These are phyloP conservation scores for Hoplias malabaricus DNA, from an alignment of 2,113 vertebrate species.

Conservation along the genomic window DNA sequence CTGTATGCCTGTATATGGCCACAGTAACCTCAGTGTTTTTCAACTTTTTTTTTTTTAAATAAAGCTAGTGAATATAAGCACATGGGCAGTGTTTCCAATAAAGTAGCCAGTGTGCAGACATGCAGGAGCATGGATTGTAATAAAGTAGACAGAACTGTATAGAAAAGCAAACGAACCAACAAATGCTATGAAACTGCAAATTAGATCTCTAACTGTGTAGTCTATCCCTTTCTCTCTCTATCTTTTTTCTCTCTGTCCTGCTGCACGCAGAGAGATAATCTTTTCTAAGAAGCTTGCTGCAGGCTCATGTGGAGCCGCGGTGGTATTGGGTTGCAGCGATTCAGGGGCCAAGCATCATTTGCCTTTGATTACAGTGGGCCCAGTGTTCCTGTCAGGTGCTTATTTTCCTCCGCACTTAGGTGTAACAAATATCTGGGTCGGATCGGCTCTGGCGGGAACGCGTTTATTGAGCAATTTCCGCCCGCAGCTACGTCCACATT, in stretches of 20 bases:
- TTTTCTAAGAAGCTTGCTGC: not conserved
- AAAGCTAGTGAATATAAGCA: no score
- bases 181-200: no score
- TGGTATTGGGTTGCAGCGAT: constrained; percentile 14
- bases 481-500: not conserved
- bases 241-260: not conserved
- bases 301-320: not conserved
- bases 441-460: constrained; percentile 14
- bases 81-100: no score
- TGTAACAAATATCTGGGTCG: constrained; percentile 36
- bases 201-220: not conserved
- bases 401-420: not conserved
- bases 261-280: not conserved
- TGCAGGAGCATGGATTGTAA: no score
- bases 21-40: no score
- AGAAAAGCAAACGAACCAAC: no score
- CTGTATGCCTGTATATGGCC: no score
- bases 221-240: not conserved
- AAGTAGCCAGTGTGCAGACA: no score
- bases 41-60: no score
- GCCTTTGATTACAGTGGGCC: constrained; percentile 30
- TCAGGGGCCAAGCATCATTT: constrained; percentile 8
- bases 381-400: constrained; percentile 35
- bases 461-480: constrained; percentile 3
- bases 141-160: no score